Evolutionary conservation across 2,888 invertebrate genomes (phyloP), one percentile per base, ranked within the genome.

Genomic region (Cremastinae sp.): DNA sequence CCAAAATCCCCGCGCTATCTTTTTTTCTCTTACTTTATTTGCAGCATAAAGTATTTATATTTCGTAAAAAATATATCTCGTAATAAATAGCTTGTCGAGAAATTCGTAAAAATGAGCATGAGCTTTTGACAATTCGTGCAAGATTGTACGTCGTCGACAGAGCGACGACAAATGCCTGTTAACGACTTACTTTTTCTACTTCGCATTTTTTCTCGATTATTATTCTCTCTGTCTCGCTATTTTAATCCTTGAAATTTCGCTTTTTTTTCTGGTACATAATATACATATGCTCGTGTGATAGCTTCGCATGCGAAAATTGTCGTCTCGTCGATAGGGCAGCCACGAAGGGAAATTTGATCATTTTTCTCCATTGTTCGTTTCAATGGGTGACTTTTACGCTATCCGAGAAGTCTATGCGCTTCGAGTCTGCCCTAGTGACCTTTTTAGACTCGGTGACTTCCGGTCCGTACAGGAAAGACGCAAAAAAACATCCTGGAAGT

Each of bases 271-370:
- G 43, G 28, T 66, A 58, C 36, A 59, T 36, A n/a, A 41, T 53
- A 54, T 53, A 16, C 51, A 51, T 65, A 47, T 65, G 28, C 28
- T 28, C 28, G 28, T 28, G 28, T 28, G 28, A 22, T 62, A 54
- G 74, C 70, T 70, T 74, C 36, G 77, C 77, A 77, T 77, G 77
- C 38, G 28, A 61, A 77, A 70, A 36, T 77, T 70, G 65, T 66
- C 65, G 64, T 56, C 41, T 74, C 59, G 62, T 62, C 71, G 61
- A 69, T 65, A 47, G 14, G 49, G 34, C 69, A 65, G 61, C 47
- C 61, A 54, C 59, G 69, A 61, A 61, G 10, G 54, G 14, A 59
- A 45, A 28, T 8, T 51, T n/a, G 36, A 62, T 36, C 34, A 20
- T 9, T 53, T 53, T 28, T 14, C n/a, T 28, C 34, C 16, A 9